Percentiles rank a stretch among this genome's conserved stretches.
These are phyloP conservation scores for Periparus ater DNA, from an alignment of 2,797 vertebrate species.

Conservation along the genomic window DNA sequence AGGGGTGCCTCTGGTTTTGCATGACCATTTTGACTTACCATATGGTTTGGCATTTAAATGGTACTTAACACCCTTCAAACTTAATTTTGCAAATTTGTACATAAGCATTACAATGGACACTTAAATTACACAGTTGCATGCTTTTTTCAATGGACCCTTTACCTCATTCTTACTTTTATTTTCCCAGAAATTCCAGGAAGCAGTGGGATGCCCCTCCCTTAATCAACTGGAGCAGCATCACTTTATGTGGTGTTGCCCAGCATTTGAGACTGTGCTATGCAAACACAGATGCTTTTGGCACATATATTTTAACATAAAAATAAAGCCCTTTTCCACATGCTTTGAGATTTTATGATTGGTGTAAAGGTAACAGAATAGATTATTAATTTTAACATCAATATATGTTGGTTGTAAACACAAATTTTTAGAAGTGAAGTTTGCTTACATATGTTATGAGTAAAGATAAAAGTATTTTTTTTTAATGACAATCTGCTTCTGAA, in stretches of 20 bases:
- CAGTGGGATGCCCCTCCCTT: accelerated
- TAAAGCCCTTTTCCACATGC: neutral
- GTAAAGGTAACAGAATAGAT: neutral
- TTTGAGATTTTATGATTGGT: neutral
- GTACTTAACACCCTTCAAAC: neutral
- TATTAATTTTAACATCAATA: neutral
- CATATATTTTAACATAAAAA: neutral
- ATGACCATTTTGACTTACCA: neutral
- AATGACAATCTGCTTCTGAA: neutral
- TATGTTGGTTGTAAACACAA: neutral
- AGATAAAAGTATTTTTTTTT: neutral
- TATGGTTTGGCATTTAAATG: neutral
- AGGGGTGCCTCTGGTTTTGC: neutral
- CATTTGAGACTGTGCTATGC: neutral
- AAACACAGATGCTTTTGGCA: neutral
- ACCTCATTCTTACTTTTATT: neutral
- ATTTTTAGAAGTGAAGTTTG: neutral
- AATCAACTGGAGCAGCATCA: neutral
- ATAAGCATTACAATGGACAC: neutral
- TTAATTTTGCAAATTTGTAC: neutral
- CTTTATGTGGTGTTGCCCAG: neutral
- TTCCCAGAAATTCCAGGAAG: neutral
- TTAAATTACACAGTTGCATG: neutral
- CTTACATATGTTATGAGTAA: neutral
- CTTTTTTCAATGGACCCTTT: neutral